A percentile compares a stretch with the other conserved stretches of the same genome.
phyloP scores from a whole-genome alignment of 2,888 invertebrate species.

The Bibio marci region DNA sequence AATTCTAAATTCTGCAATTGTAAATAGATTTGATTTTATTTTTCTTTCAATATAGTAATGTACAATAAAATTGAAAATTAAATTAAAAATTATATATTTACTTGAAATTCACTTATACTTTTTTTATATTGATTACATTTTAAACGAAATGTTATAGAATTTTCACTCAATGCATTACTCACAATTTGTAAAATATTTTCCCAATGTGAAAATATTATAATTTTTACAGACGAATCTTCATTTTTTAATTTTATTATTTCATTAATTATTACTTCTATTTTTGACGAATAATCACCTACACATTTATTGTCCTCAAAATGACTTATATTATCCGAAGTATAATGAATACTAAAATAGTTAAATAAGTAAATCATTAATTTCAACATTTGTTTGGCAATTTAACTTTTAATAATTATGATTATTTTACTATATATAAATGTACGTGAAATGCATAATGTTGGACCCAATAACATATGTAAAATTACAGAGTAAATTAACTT shows the following conservation, averaged over 20 bases:
- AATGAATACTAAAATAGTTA: too few relatives aligned
- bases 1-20: constrained; percentile 22
- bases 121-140: constrained; percentile 18
- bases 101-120: constrained; percentile 5
- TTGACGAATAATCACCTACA: constrained; percentile 50
- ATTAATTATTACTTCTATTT: constrained; percentile 45
- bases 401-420: too few relatives aligned
- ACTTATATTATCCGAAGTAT: too few relatives aligned
- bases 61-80: constrained; percentile 1
- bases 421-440: too few relatives aligned
- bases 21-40: constrained; percentile 4
- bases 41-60: constrained; percentile 3
- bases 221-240: constrained; percentile 40
- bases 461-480: too few relatives aligned
- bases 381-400: too few relatives aligned
- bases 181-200: constrained; percentile 20
- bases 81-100: neutral
- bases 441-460: too few relatives aligned
- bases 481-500: too few relatives aligned
- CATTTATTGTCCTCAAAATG: constrained; percentile 21
- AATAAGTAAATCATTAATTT: too few relatives aligned
- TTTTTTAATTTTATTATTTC: constrained; percentile 35
- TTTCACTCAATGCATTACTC: constrained; percentile 17
- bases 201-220: constrained; percentile 54
- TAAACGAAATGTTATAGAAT: constrained; percentile 14